phyloP scores from a whole-genome alignment of 2,113 vertebrate genomes.

The Corydoras maculifer region DNA sequence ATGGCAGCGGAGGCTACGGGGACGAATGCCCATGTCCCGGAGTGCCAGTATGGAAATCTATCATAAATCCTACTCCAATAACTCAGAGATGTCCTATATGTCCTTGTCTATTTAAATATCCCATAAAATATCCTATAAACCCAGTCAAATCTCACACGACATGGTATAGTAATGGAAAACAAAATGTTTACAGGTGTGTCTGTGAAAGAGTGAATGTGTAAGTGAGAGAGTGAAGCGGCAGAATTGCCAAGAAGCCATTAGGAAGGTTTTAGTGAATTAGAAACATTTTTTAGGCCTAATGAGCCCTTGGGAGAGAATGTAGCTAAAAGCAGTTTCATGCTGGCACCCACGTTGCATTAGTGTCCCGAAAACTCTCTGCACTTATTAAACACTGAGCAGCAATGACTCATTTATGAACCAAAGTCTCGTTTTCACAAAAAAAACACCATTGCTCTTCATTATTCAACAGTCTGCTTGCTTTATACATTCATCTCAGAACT shows the following conservation, averaged over 20 bases:
- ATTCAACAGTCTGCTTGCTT: conserved; percentile 20
- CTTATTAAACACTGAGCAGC: conserved; percentile 28
- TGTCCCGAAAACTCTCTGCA: conserved; percentile 36
- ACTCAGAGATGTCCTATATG: conserved; percentile 71
- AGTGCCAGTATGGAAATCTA: conserved; percentile 70
- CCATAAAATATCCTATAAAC: too few species aligned
- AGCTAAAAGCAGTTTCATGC: too few species aligned
- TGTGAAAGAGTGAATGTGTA: too few species aligned
- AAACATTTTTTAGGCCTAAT: too few species aligned
- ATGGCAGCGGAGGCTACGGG: conserved; percentile 57
- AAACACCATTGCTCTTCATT: conserved; percentile 4
- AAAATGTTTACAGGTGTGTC: too few species aligned
- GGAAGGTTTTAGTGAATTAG: too few species aligned
- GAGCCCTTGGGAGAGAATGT: too few species aligned
- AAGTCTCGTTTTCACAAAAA: conserved; percentile 19
- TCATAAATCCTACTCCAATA: conserved; percentile 68
- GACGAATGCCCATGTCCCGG: conserved; percentile 47
- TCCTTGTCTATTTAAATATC: conserved; percentile 63
- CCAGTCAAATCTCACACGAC: not conserved
- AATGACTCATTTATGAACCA: conserved; percentile 39
- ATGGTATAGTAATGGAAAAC: not conserved
- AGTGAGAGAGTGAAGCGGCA: too few species aligned
- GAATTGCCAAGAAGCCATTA: too few species aligned
- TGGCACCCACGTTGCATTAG: too few species aligned
- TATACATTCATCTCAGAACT: conserved; percentile 7